These are phyloP conservation scores for Eurystomus gularis DNA, from an alignment of 2,113 vertebrate genomes.

Conservation along the genomic window DNA sequence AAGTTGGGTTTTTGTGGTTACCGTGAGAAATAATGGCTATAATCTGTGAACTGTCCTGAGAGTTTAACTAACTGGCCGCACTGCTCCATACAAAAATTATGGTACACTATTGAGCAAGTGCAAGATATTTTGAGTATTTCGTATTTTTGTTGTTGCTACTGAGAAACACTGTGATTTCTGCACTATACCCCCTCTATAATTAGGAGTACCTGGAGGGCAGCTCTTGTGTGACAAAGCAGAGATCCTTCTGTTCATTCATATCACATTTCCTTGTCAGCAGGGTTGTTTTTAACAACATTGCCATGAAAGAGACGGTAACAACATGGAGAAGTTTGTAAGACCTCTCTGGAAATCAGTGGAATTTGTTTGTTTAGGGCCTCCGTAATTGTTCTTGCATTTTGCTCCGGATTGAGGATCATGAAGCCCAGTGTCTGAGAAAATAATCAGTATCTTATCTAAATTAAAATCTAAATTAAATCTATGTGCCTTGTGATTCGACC, in stretches of 20 bases:
- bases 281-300: not conserved
- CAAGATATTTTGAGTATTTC: not conserved
- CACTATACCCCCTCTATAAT: not conserved
- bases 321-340: not conserved
- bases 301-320: not conserved
- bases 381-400: constrained; percentile 16
- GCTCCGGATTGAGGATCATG: not conserved
- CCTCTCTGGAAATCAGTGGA: not conserved
- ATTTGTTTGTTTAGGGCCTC: constrained; percentile 38
- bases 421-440: not conserved
- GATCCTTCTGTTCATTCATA: not conserved
- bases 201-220: not conserved
- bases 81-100: not conserved
- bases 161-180: not conserved
- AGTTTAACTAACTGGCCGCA: not conserved
- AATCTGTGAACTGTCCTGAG: not conserved
- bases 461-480: constrained; percentile 77
- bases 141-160: not conserved
- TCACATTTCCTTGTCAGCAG: not conserved
- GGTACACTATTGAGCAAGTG: not conserved
- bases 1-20: not conserved
- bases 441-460: constrained; percentile 73
- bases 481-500: not conserved
- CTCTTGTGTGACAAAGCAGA: not conserved
- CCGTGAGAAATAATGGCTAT: not conserved